Evolutionary conservation across 2,888 invertebrate genomes (phyloP), one percentile per base, ranked within the genome.

Genomic region (Prosopocoilus inquinatus): DNA sequence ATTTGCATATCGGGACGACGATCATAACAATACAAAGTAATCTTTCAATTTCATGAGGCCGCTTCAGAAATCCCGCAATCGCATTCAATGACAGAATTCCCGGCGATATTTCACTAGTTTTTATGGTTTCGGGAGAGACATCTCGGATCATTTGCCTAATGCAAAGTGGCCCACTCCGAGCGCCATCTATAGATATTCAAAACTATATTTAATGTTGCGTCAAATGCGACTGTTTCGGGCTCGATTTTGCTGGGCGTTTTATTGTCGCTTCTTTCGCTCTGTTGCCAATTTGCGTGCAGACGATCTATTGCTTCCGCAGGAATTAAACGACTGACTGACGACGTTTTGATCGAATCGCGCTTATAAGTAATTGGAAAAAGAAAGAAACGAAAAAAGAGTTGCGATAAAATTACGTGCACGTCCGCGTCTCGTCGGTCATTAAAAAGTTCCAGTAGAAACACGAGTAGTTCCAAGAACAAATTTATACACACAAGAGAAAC

Each of bases 191-290:
- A 71, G 70, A 70, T 70, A 71, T 70, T 71, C 70, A 70, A 71
- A 73, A 71, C 73, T 73, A 74, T 71, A 74, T 69, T 75, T 75
- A 75, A 75, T 75, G 75, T 74, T 70, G 71, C 75, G 74, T 74
- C 74, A 74, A 75, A 75, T 71, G 73, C 70, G 64, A 41, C 41
- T 41, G 41, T 41, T 41, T 41, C 12, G 41, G 41, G 41, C 41
- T 41, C 41, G 41, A 15, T 41, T 41, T 41, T 15, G 7, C 41
- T 9, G 20, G 20, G 20, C 20, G 20, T 28, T 28, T 28, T 28
- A 28, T 28, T 28, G 20, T 28, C 20, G 20, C 20, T 28, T 28
- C 20, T 28, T 28, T 28, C 20, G 20, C 20, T 28, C 20, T 28
- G n/a, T n/a, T n/a, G 20, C 20, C 20, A 28, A 28, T 28, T 28